Evolutionary conservation across 92 coral and sea anemone species (phyloP).

Genomic region (Isaurus tuberculatus): DNA sequence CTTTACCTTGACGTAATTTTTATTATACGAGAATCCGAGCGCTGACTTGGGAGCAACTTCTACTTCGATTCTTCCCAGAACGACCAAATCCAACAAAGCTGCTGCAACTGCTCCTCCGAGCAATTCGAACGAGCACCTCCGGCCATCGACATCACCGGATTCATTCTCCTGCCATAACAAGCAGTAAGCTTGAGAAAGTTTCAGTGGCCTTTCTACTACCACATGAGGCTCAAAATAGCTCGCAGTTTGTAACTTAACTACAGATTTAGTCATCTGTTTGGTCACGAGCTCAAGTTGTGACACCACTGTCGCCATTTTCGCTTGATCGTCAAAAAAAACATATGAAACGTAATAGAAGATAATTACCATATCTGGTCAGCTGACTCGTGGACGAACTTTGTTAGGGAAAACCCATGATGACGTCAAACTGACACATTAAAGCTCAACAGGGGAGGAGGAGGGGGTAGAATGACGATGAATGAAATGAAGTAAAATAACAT

Average conservation of each 20-base stretch:
- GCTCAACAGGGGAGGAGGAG: too few species aligned
- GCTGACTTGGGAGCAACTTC: slow-evolving; percentile 59
- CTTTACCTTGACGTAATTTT: slow-evolving; percentile 55
- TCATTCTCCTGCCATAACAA: slow-evolving; percentile 61
- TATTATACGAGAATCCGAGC: slow-evolving; percentile 55
- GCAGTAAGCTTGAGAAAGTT: slow-evolving; percentile 62
- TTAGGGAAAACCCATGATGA: background rate
- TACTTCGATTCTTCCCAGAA: slow-evolving; percentile 52
- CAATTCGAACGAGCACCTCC: slow-evolving; percentile 45
- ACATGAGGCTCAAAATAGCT: slow-evolving; percentile 48
- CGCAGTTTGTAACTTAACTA: slow-evolving; percentile 48
- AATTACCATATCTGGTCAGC: background rate
- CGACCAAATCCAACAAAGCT: slow-evolving; percentile 55
- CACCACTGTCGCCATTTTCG: slow-evolving; percentile 21
- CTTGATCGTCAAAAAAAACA: background rate
- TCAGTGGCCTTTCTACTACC: slow-evolving; percentile 32
- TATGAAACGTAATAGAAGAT: background rate
- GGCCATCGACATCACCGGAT: slow-evolving; percentile 57
- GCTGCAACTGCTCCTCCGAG: slow-evolving; percentile 67
- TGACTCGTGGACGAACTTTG: background rate
- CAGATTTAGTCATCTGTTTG: slow-evolving; percentile 49
- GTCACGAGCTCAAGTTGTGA: slow-evolving; percentile 35
- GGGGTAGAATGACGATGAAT: too few species aligned
- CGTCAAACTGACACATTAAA: background rate
- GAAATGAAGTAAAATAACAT: too few species aligned